phyloP scores from a whole-genome alignment of 2,888 invertebrate species.

The Exephanes ischioxanthus region DNA sequence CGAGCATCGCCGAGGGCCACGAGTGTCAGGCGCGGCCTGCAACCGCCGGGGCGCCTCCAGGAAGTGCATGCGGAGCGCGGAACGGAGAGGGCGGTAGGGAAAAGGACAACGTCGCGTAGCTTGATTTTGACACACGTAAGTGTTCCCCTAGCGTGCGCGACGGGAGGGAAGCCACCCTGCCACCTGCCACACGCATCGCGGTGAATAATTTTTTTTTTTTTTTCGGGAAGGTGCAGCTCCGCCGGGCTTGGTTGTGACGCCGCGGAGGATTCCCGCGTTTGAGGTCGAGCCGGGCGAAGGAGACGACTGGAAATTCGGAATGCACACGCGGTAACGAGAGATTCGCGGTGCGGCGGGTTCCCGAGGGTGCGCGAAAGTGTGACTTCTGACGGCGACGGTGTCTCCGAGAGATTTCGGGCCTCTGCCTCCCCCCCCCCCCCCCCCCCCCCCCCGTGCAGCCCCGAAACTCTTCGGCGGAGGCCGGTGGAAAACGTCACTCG shows the following conservation, averaged over 20 bases:
- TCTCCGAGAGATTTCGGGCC: constrained; percentile 73
- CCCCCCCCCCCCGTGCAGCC: constrained; percentile 59
- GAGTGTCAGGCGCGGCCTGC: constrained; percentile 77
- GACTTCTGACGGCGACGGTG: constrained; percentile 8
- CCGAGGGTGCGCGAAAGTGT: constrained; percentile 48
- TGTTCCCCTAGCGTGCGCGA: constrained; percentile 70
- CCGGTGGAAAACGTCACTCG: constrained; percentile 75
- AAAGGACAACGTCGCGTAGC: constrained; percentile 47
- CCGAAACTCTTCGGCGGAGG: constrained; percentile 58
- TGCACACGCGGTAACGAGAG: constrained; percentile 55
- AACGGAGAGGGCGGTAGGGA: constrained; percentile 68
- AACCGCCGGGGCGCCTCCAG: constrained; percentile 68
- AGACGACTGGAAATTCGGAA: constrained; percentile 65
- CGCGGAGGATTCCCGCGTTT: constrained; percentile 41
- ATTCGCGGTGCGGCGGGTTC: constrained; percentile 54
- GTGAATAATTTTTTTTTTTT: constrained; percentile 66
- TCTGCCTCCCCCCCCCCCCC: constrained; percentile 71
- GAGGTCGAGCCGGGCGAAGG: background rate
- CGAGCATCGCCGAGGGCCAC: constrained; percentile 81
- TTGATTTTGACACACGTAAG: constrained; percentile 83
- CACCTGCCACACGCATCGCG: constrained; percentile 70
- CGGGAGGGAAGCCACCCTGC: background rate
- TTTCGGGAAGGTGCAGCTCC: constrained; percentile 36
- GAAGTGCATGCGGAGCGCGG: constrained; percentile 68
- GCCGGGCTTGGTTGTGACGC: no score